These are phyloP conservation scores for Argyresthia goedartella DNA, from an alignment of 2,888 invertebrate species.

Conservation along the genomic window DNA sequence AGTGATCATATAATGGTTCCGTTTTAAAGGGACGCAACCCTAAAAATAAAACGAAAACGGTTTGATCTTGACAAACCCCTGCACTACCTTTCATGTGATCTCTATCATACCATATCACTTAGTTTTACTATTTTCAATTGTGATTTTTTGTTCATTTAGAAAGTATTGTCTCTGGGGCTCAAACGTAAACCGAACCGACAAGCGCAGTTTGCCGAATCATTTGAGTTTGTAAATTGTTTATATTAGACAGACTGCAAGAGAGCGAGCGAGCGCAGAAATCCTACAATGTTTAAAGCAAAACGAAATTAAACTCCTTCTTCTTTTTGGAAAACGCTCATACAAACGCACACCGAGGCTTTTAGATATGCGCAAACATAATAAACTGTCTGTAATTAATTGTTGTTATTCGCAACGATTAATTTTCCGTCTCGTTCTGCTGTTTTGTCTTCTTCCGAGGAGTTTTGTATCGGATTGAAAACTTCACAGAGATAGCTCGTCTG, in stretches of 20 bases:
- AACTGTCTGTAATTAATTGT: neutral
- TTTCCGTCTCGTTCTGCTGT: no score
- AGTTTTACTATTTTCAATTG: no score
- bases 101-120: no score
- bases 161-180: neutral
- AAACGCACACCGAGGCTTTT: neutral
- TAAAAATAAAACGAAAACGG: no score
- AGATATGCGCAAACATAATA: neutral
- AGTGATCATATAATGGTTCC: no score
- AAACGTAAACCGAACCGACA: neutral
- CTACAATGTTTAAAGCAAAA: neutral
- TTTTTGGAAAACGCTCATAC: neutral
- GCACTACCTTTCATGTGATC: no score
- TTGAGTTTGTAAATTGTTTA: slow-evolving; percentile 22
- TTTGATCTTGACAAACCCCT: no score
- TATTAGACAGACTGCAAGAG: slow-evolving; percentile 7
- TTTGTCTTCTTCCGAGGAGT: no score
- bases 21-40: no score
- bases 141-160: slow-evolving; percentile 4
- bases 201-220: slow-evolving; percentile 18
- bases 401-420: neutral
- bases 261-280: slow-evolving; percentile 5
- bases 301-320: neutral
- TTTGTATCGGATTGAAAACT: no score
- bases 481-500: no score